Evolutionary conservation across 2,797 vertebrate species (phyloP), one percentile per base, ranked within the genome.

Genomic region (Chanos chanos): DNA sequence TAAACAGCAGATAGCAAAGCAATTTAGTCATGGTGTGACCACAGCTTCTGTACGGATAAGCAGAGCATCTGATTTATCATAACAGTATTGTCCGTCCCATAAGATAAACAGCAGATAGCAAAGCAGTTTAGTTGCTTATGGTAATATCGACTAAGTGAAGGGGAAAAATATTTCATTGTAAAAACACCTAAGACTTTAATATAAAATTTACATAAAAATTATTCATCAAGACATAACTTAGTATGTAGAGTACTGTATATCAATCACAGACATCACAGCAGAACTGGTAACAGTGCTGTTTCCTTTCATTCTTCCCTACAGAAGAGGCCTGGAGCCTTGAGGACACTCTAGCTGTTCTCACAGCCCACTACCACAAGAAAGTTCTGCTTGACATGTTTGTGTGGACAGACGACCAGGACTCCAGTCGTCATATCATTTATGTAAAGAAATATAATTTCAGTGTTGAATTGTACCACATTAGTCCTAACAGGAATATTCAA

Each of bases 391-490:
- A 97, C 67, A 90, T 96, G 87, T 95, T 95, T 9, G 87, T 99
- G 64, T 97, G 96, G 94, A 94, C 92, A 0, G 96, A 98, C 0
- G 94, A 98, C 78, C 85, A 84, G 13, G 91, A 99, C 81, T 98
- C 96, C 77, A 92, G 85, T 69, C 88, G 87, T 12, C 89, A 97
- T 65, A 91, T 96, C 69, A 93, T 99, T 78, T 93, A 96, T 58
- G 96, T 98, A 89, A 78, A 92, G 64, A 12, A 3, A 28, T 30
- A 3, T 16, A 12, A 27, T 34, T 31, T 5, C 19, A 5, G 7
- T 31, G 1, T 30, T 9, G 8, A 51, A 34, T 27, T 37, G 18
- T 16, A 5, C n/a, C n/a, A n/a, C n/a, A n/a, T n/a, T n/a, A n/a
- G n/a, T n/a, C n/a, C n/a, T n/a, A n/a, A n/a, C n/a, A n/a, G n/a